phyloP scores from a whole-genome alignment of 2,113 vertebrate species.

The Salvelinus alpinus region DNA sequence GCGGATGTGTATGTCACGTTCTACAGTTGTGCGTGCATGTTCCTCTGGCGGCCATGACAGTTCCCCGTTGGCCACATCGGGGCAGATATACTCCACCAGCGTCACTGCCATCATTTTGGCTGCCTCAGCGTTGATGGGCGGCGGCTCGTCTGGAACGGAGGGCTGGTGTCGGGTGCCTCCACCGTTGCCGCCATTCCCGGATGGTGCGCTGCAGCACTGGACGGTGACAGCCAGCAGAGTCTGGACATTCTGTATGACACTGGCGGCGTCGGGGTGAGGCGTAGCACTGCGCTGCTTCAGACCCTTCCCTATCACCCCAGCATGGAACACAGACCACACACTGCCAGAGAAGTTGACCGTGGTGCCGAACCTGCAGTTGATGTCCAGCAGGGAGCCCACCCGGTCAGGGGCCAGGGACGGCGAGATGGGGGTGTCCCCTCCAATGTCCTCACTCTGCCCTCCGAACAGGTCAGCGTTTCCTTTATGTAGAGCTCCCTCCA shows the following conservation, averaged over 20 bases:
- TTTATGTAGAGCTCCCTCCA: slow-evolving; percentile 83
- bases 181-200: slow-evolving; percentile 47
- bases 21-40: slow-evolving; percentile 85
- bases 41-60: slow-evolving; percentile 90
- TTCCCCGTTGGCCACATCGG: slow-evolving; percentile 88
- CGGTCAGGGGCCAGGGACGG: slow-evolving; percentile 62
- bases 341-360: slow-evolving; percentile 85
- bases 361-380: slow-evolving; percentile 84
- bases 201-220: slow-evolving; percentile 77
- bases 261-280: slow-evolving; percentile 65
- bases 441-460: slow-evolving; percentile 63
- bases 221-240: slow-evolving; percentile 79
- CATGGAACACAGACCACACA: slow-evolving; percentile 93
- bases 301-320: slow-evolving; percentile 87
- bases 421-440: slow-evolving; percentile 49
- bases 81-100: slow-evolving; percentile 86
- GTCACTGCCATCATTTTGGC: slow-evolving; percentile 88
- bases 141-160: slow-evolving; percentile 56
- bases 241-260: slow-evolving; percentile 78
- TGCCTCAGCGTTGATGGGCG: slow-evolving; percentile 84
- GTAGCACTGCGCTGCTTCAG: slow-evolving; percentile 72
- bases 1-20: slow-evolving; percentile 89
- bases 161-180: slow-evolving; percentile 44
- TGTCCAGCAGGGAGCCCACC: slow-evolving; percentile 79
- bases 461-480: slow-evolving; percentile 85